A percentile compares a stretch with the other conserved stretches of the same genome.
phyloP scores from a whole-genome alignment of 1,140 invertebrate species.

The Thaumetopoea pityocampa region DNA sequence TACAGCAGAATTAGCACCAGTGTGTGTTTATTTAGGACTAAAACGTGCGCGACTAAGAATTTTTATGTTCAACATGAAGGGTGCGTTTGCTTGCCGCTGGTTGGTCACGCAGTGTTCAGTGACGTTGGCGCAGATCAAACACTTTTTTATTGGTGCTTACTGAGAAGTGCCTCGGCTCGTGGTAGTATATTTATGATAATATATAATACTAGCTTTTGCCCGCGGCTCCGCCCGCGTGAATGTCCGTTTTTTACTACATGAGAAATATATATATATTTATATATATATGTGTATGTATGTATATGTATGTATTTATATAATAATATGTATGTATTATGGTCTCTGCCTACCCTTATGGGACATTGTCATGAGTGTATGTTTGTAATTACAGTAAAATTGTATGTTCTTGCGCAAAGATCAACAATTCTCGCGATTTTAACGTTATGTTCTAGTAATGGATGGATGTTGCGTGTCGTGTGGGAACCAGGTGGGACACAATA shows the following conservation, averaged over 20 bases:
- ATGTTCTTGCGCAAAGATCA: slow-evolving; percentile 32
- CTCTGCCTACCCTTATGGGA: no score
- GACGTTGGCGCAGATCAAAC: slow-evolving; percentile 9
- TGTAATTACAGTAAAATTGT: slow-evolving; percentile 13
- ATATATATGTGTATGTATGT: no score
- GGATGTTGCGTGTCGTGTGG: slow-evolving; percentile 43
- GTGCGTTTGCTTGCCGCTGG: slow-evolving; percentile 1
- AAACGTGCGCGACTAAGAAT: slow-evolving; percentile 11
- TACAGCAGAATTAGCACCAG: no score
- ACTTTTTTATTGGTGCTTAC: slow-evolving; percentile 7
- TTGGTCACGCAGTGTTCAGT: slow-evolving; percentile 2
- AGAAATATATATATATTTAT: no score
- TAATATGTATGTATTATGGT: no score
- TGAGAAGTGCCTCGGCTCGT: slow-evolving; percentile 2
- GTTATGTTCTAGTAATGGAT: slow-evolving; percentile 44
- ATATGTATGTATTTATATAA: no score
- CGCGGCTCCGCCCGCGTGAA: no score
- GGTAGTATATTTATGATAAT: no score
- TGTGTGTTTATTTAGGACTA: slow-evolving; percentile 21
- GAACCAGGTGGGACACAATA: slow-evolving; percentile 48
- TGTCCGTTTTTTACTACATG: slow-evolving; percentile 11
- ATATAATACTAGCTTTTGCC: no score
- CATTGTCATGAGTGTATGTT: no score
- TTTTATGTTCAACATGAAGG: slow-evolving; percentile 13
- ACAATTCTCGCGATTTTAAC: slow-evolving; percentile 47